A percentile compares a stretch with the other conserved stretches of the same genome.
phyloP scores from a whole-genome alignment of 2,888 invertebrate species.

The Eupithecia exiguata region DNA sequence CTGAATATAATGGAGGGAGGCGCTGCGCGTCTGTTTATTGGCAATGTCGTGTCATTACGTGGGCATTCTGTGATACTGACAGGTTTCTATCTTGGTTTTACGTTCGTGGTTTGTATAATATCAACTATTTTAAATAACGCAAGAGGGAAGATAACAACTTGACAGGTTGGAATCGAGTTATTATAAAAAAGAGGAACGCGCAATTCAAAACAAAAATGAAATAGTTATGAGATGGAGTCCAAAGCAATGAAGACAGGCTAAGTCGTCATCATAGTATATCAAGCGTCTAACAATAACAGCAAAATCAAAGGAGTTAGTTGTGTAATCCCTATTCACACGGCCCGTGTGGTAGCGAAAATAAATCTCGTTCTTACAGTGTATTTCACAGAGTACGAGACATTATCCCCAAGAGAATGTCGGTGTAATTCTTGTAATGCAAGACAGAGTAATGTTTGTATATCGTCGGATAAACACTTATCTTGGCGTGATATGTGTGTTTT shows the following conservation, averaged over 20 bases:
- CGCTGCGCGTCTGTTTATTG: slow-evolving; percentile 59
- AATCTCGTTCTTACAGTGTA: slow-evolving; percentile 38
- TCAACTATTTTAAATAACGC: slow-evolving; percentile 33
- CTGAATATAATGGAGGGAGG: slow-evolving; percentile 79
- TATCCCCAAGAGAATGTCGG: slow-evolving; percentile 36
- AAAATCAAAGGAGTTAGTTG: slow-evolving; percentile 22
- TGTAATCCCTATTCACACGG: slow-evolving; percentile 34
- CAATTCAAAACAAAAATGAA: background rate
- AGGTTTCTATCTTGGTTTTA: slow-evolving; percentile 33
- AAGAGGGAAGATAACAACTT: background rate
- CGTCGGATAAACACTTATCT: slow-evolving; percentile 40
- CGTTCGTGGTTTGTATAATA: slow-evolving; percentile 10
- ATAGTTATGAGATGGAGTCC: background rate
- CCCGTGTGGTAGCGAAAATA: slow-evolving; percentile 34
- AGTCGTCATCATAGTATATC: background rate
- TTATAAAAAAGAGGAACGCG: background rate
- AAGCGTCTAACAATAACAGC: background rate
- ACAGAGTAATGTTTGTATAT: slow-evolving; percentile 43
- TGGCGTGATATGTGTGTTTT: slow-evolving; percentile 49
- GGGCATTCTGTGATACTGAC: slow-evolving; percentile 57
- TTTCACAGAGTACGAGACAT: slow-evolving; percentile 37
- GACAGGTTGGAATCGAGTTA: background rate
- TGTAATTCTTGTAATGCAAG: slow-evolving; percentile 41
- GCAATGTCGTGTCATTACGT: slow-evolving; percentile 68
- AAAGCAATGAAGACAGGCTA: background rate